Conservation (phyloP, 1,140 invertebrate species). For the Euglossa dilemma region DNA sequence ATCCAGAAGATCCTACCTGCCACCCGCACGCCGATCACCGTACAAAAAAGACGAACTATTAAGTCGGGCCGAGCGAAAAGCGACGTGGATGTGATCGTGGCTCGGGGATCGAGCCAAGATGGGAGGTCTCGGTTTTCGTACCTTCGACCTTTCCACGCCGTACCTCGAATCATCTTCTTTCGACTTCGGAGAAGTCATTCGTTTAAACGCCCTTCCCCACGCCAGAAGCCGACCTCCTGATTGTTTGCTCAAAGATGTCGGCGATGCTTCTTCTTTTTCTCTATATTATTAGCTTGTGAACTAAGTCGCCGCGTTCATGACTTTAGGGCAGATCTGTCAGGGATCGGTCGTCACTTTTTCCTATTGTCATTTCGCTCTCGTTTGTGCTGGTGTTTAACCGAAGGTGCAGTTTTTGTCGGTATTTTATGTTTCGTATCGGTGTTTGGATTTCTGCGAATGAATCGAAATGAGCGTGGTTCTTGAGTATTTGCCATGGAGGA, state of each 20-base stretch:
- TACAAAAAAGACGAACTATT: slow-evolving; percentile 58
- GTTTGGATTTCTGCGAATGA: no score
- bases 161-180: slow-evolving; percentile 41
- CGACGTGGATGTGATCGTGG: slow-evolving; percentile 46
- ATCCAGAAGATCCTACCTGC: slow-evolving; percentile 22
- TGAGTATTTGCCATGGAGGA: no score
- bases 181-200: slow-evolving; percentile 37
- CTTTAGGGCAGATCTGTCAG: no score
- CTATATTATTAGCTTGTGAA: no score
- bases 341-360: no score
- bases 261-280: not conserved
- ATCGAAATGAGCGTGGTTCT: no score
- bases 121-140: slow-evolving; percentile 53
- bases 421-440: no score
- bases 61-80: slow-evolving; percentile 36
- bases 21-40: slow-evolving; percentile 49
- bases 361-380: no score
- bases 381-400: no score
- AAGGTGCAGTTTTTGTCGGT: no score
- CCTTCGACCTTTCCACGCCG: not conserved
- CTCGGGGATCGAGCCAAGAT: slow-evolving; percentile 34
- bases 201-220: slow-evolving; percentile 26
- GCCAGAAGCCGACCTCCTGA: not conserved
- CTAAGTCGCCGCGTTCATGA: no score
- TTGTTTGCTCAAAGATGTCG: slow-evolving; percentile 8